Evolutionary conservation across 2,113 vertebrate species (phyloP).

Genomic region (rat (Rattus norvegicus)): DNA sequence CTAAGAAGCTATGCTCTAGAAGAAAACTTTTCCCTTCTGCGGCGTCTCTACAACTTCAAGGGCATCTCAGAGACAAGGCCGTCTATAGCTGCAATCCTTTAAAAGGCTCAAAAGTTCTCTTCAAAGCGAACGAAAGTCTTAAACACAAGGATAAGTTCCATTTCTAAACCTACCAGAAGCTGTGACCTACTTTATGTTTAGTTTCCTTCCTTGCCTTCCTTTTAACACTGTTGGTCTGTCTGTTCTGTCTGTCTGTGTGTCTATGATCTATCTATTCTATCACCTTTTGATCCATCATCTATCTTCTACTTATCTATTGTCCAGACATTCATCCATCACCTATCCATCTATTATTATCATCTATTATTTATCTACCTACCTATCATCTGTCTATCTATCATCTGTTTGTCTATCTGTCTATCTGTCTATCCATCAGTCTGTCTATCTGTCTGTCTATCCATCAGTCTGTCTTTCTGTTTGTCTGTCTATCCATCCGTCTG

Average conservation of each 20-base stretch:
- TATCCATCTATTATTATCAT: background rate
- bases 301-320: background rate
- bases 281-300: background rate
- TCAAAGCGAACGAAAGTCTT: background rate
- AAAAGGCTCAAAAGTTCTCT: slow-evolving; percentile 24
- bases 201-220: background rate
- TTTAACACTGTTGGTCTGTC: background rate
- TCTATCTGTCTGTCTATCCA: no score
- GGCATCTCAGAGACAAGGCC: background rate
- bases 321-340: background rate
- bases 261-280: background rate
- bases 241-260: background rate
- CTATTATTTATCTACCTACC: background rate
- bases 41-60: background rate
- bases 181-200: background rate
- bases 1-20: background rate
- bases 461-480: no score
- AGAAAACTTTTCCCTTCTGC: background rate
- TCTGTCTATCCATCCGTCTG: no score
- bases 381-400: background rate
- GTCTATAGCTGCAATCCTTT: background rate
- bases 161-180: background rate
- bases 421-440: no score
- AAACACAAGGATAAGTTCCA: background rate
- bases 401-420: no score